phyloP scores from a whole-genome alignment of 2,113 vertebrate genomes.

The Rafetus swinhoei region DNA sequence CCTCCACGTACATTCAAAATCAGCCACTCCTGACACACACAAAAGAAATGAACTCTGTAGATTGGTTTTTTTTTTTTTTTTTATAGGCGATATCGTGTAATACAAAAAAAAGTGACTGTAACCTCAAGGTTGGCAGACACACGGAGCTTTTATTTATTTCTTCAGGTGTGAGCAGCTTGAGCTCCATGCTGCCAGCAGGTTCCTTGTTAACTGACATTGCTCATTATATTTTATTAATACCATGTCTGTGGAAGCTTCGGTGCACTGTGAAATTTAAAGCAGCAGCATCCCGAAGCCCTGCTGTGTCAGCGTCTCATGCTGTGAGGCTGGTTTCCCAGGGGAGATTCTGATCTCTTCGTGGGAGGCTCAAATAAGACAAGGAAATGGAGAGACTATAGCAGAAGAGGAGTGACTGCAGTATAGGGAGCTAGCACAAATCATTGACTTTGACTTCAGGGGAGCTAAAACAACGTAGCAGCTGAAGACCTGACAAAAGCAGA shows the following conservation, averaged over 20 bases:
- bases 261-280: background rate
- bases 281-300: background rate
- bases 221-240: background rate
- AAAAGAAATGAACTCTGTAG: slow-evolving; percentile 17
- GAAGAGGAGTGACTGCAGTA: background rate
- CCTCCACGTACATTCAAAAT: background rate
- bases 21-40: slow-evolving; percentile 22
- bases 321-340: background rate
- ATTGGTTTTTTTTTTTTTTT: background rate
- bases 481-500: background rate
- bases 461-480: background rate
- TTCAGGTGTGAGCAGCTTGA: background rate
- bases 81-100: background rate
- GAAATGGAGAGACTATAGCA: slow-evolving; percentile 16
- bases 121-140: background rate
- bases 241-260: background rate
- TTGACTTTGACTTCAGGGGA: slow-evolving; percentile 19
- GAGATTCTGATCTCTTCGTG: slow-evolving; percentile 34
- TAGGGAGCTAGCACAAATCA: slow-evolving; percentile 31
- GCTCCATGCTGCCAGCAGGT: background rate
- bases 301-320: slow-evolving; percentile 11
- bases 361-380: slow-evolving; percentile 7
- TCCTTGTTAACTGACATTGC: background rate
- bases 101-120: background rate
- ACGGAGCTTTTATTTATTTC: slow-evolving; percentile 2